Conservation (phyloP, 2,888 invertebrate genomes). For the Pelosia muscerda region DNA sequence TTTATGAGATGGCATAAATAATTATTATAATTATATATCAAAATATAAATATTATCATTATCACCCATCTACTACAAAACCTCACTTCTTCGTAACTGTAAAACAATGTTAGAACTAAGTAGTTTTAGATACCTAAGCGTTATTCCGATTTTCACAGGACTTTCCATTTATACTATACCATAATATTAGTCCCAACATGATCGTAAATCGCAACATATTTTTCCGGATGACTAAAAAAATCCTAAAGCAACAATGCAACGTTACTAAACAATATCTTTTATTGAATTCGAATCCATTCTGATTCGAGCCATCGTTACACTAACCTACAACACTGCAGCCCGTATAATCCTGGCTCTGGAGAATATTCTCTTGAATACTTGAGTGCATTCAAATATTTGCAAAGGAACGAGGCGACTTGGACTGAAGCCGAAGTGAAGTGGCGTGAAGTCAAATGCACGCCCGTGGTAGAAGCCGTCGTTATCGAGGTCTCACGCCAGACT, state of each 20-base stretch:
- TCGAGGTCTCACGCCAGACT: conserved; percentile 45
- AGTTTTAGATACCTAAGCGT: too few relatives aligned
- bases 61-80: too few relatives aligned
- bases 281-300: conserved; percentile 11
- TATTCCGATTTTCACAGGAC: too few relatives aligned
- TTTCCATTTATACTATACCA: too few relatives aligned
- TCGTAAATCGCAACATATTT: too few relatives aligned
- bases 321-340: conserved; percentile 30
- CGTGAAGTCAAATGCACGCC: conserved; percentile 49
- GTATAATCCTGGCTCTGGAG: conserved; percentile 33
- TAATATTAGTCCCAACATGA: too few relatives aligned
- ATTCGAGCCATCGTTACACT: conserved; percentile 28
- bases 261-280: background rate
- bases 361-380: conserved; percentile 39
- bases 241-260: background rate
- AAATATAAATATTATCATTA: too few relatives aligned
- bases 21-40: too few relatives aligned
- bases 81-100: too few relatives aligned
- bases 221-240: background rate
- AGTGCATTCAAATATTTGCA: conserved; percentile 51
- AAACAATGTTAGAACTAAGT: too few relatives aligned
- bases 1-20: too few relatives aligned
- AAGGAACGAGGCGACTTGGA: conserved; percentile 37
- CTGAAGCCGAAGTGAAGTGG: conserved; percentile 40
- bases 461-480: conserved; percentile 47